These are phyloP conservation scores for Babylonia areolata DNA, from an alignment of 1,140 invertebrate species.

Conservation along the genomic window DNA sequence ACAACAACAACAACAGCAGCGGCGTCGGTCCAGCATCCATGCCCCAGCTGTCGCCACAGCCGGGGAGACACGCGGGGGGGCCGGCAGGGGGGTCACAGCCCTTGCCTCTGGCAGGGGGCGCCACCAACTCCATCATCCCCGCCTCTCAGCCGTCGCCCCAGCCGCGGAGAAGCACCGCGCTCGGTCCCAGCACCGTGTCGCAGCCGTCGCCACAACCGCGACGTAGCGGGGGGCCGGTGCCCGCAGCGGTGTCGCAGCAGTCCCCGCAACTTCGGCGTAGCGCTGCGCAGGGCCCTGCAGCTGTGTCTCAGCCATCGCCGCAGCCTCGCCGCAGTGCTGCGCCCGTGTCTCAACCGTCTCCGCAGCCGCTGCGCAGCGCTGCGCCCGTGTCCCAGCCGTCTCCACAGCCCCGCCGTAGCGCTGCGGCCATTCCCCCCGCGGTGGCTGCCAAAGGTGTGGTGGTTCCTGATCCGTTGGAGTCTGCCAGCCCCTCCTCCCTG, in stretches of 20 bases:
- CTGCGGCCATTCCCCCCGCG: background rate
- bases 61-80: background rate
- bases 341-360: conserved; percentile 39
- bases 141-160: no score
- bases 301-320: conserved; percentile 41
- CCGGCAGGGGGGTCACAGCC: no score
- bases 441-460: background rate
- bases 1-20: background rate
- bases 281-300: background rate
- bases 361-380: conserved; percentile 24
- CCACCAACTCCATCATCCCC: no score
- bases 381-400: conserved; percentile 27
- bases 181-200: background rate
- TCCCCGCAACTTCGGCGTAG: background rate
- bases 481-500: background rate
- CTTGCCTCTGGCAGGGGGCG: no score
- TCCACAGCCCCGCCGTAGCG: conserved; percentile 31
- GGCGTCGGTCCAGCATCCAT: background rate
- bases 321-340: conserved; percentile 31
- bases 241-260: background rate
- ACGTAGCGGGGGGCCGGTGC: no score
- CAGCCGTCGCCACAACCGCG: background rate
- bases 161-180: background rate
- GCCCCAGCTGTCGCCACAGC: background rate
- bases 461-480: background rate